These are phyloP conservation scores for Apus apus DNA, from an alignment of 2,113 vertebrate genomes.

Conservation along the genomic window DNA sequence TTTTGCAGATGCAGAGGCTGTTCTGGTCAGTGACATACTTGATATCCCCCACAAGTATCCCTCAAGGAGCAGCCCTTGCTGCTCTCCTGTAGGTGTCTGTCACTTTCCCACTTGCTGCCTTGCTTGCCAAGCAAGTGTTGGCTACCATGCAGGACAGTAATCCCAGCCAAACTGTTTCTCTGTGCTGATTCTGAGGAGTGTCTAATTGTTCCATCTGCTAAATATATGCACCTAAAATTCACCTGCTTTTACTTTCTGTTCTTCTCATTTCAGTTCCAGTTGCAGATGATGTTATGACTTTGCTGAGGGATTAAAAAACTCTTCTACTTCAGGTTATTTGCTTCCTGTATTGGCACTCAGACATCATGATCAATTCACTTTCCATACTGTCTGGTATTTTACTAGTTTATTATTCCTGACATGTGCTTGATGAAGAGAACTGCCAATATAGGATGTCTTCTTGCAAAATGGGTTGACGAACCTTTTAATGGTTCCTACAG, in stretches of 20 bases:
- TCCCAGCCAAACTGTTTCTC: neutral
- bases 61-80: accelerated
- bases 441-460: neutral
- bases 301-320: neutral
- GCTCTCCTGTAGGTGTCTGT: neutral
- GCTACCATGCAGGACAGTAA: neutral
- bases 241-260: neutral
- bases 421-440: constrained; percentile 6
- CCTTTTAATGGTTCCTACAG: neutral
- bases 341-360: neutral
- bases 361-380: constrained; percentile 23
- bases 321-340: neutral
- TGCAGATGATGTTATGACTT: neutral
- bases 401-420: constrained; percentile 31
- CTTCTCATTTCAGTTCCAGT: neutral
- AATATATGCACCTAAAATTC: neutral
- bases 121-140: accelerated
- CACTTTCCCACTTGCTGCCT: neutral
- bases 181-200: neutral
- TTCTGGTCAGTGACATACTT: neutral
- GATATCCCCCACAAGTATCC: neutral
- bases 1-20: neutral
- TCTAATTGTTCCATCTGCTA: neutral
- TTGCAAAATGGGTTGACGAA: constrained; percentile 19
- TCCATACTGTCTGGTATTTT: constrained; percentile 8